Conservation (phyloP, 1,140 invertebrate species). For the Orius laevigatus region DNA sequence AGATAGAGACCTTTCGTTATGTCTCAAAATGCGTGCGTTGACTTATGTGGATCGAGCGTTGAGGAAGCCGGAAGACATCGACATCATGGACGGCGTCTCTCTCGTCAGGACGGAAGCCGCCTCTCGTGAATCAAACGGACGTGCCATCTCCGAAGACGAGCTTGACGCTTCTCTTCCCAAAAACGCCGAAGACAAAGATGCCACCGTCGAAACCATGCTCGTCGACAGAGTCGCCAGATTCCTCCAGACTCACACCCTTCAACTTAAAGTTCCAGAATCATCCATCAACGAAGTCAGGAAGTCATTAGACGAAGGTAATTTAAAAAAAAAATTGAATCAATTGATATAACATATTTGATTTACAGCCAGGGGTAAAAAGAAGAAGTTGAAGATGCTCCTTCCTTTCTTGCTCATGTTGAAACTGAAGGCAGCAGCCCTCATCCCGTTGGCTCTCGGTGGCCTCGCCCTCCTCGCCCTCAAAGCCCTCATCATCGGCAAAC, state of each 20-base stretch:
- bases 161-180: slow-evolving; percentile 38
- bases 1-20: slow-evolving; percentile 48
- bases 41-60: slow-evolving; percentile 42
- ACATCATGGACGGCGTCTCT: slow-evolving; percentile 46
- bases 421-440: slow-evolving; percentile 57
- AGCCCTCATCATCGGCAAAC: slow-evolving; percentile 61
- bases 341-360: neutral
- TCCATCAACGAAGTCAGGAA: slow-evolving; percentile 48
- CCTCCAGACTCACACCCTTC: slow-evolving; percentile 58
- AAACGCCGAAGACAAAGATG: slow-evolving; percentile 50
- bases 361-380: slow-evolving; percentile 36
- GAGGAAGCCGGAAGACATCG: slow-evolving; percentile 33
- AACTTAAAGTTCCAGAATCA: slow-evolving; percentile 53
- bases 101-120: slow-evolving; percentile 37
- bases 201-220: slow-evolving; percentile 56
- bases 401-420: slow-evolving; percentile 57
- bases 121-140: slow-evolving; percentile 25
- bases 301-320: slow-evolving; percentile 38
- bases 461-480: slow-evolving; percentile 67
- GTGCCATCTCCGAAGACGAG: slow-evolving; percentile 34
- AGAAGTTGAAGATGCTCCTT: slow-evolving; percentile 45
- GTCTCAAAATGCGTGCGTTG: slow-evolving; percentile 50
- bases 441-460: slow-evolving; percentile 56
- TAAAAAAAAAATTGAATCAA: neutral
- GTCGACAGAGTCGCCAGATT: slow-evolving; percentile 54